Evolutionary conservation across 1,140 invertebrate genomes (phyloP).

Genomic region (Drosophila pseudoobscura): DNA sequence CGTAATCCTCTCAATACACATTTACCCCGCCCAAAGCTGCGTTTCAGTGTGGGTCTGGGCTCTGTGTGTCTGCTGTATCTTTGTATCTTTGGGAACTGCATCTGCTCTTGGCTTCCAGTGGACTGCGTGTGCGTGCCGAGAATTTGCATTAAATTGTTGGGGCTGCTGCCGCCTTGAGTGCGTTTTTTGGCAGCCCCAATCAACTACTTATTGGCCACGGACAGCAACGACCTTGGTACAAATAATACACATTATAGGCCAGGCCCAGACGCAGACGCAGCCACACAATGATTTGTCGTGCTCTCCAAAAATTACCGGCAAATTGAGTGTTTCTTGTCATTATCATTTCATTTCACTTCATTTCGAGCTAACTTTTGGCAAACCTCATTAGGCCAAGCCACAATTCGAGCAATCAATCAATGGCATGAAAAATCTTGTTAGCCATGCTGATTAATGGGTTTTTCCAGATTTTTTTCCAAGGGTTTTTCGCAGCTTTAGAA

Average conservation of each 20-base stretch:
- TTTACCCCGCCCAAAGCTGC: constrained; percentile 61
- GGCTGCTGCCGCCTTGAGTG: constrained; percentile 44
- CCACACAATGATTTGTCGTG: constrained; percentile 49
- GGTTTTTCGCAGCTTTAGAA: neutral
- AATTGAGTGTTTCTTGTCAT: constrained; percentile 41
- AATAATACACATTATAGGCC: constrained; percentile 25
- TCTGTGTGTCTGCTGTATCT: constrained; percentile 30
- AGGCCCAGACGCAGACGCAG: constrained; percentile 7
- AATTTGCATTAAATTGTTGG: constrained; percentile 53
- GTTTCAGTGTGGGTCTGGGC: constrained; percentile 40
- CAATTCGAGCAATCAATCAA: constrained; percentile 60
- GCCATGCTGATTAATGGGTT: constrained; percentile 32
- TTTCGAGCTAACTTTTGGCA: constrained; percentile 42
- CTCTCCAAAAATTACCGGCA: constrained; percentile 44
- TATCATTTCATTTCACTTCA: constrained; percentile 29
- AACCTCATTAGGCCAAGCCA: constrained; percentile 64
- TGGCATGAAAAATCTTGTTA: constrained; percentile 53
- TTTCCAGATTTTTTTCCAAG: constrained; percentile 1
- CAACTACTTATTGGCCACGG: constrained; percentile 51
- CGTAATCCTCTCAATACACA: constrained; percentile 54
- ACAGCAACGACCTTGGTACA: constrained; percentile 64
- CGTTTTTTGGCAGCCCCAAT: constrained; percentile 49
- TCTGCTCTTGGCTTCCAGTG: constrained; percentile 4
- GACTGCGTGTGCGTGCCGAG: constrained; percentile 51
- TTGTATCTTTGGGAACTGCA: constrained; percentile 35